Percentiles rank a stretch among this genome's conserved stretches.
Evolutionary conservation across 2,113 vertebrate genomes (phyloP).

Genomic region (Prunella himalayana): DNA sequence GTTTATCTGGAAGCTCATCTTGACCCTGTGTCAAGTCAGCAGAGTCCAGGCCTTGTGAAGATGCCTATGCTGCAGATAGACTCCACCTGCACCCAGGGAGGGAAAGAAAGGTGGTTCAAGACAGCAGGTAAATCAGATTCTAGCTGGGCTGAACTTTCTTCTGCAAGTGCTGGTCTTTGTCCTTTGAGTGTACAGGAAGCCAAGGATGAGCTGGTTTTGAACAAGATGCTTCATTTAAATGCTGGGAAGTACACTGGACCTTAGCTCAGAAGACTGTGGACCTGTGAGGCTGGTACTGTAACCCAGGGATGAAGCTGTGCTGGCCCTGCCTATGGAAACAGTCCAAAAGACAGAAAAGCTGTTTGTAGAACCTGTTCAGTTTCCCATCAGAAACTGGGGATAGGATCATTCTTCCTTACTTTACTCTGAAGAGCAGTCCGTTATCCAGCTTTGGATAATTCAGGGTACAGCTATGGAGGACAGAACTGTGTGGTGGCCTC

Average conservation of each 20-base stretch:
- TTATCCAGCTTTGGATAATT: background rate
- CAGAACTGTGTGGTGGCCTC: background rate
- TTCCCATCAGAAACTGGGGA: background rate
- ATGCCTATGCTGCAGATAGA: rapidly evolving
- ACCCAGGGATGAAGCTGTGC: background rate
- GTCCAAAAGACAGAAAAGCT: background rate
- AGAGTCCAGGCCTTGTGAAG: background rate
- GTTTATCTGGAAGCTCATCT: background rate
- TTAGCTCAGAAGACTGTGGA: background rate
- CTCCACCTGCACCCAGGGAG: background rate
- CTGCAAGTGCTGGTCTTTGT: background rate
- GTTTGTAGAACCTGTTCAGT: background rate
- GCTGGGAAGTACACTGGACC: background rate
- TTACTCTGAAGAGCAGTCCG: background rate
- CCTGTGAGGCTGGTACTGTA: background rate
- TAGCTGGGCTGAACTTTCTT: background rate
- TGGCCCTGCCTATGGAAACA: background rate
- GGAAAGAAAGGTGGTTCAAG: background rate
- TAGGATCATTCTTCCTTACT: background rate
- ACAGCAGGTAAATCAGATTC: background rate
- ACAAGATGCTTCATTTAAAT: background rate
- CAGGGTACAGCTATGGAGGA: background rate
- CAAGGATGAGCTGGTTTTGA: background rate
- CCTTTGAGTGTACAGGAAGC: background rate
- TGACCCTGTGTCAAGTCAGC: background rate